Evolutionary conservation across 2,797 vertebrate genomes (phyloP), one percentile per base, ranked within the genome.

Genomic region (Poeciliopsis gracilis): DNA sequence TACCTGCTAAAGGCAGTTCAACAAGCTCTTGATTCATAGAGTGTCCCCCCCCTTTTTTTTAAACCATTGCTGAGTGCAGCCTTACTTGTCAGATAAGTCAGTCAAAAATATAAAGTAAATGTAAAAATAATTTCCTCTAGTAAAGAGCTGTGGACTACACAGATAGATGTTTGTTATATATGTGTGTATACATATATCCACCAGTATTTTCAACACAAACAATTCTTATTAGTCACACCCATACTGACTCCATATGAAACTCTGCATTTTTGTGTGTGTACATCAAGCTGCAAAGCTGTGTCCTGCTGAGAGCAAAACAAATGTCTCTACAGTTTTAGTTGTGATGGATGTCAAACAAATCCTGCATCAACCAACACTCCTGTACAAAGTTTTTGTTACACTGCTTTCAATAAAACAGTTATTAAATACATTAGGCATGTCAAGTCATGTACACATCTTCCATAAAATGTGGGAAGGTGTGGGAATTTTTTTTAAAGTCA

Each of bases 381-480:
- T 57, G 49, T 15, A 30, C 7, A 25, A 25, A 45, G 20, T 57
- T 28, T 33, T 6, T 5, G 6, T n/a, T 41, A 2, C 1, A 3
- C 18, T 20, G 16, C 23, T 23, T 84, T 67, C 15, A 77, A 77
- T 77, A 1, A 81, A 67, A 77, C 23, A 25, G 73, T 75, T 46
- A 33, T 74, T 36, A 59, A 75, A 75, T 16, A 28, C 23, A 74
- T 71, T 38, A 66, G 33, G 38, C 36, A 49, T 70, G 38, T 28
- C 36, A 18, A 51, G 47, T 67, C 70, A 57, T 80, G 33, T 59
- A 51, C 0, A 13, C 73, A 20, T 38, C 61, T 66, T 78, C 82
- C 66, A 71, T 80, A 33, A 76, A 77, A 69, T 45, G 72, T 47
- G 63, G 30, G 23, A 79, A 82, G 59, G 66, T 90, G 89, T 86